A percentile compares a stretch with the other conserved stretches of the same genome.
Conservation (phyloP, 1,140 invertebrate genomes). For the Homalodisca vitripennis region DNA sequence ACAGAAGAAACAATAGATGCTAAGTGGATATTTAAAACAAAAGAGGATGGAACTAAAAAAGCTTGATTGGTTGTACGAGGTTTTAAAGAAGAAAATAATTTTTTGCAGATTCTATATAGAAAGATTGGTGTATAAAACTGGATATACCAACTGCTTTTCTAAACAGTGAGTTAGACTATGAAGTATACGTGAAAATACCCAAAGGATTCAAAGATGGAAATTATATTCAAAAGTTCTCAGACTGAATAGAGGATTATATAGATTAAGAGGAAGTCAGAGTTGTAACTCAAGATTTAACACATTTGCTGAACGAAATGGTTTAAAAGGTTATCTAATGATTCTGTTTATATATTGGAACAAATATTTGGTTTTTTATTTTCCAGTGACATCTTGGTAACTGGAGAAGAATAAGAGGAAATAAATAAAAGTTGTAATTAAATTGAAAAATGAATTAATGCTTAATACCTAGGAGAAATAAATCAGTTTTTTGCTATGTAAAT, state of each 20-base stretch:
- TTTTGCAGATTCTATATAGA: slow-evolving; percentile 1
- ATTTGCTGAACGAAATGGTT: too few relatives aligned
- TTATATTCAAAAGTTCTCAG: slow-evolving; percentile 36
- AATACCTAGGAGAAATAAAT: slow-evolving; percentile 30
- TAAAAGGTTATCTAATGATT: too few relatives aligned
- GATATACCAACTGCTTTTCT: too few relatives aligned
- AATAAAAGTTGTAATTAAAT: slow-evolving; percentile 27
- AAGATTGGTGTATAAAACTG: too few relatives aligned
- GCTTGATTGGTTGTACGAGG: slow-evolving; percentile 38
- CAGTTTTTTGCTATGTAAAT: slow-evolving; percentile 35
- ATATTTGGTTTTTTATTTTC: slow-evolving; percentile 37
- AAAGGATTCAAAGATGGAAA: slow-evolving; percentile 35
- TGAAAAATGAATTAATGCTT: slow-evolving; percentile 38
- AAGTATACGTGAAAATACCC: slow-evolving; percentile 25
- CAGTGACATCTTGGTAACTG: slow-evolving; percentile 36
- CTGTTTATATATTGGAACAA: slow-evolving; percentile 27
- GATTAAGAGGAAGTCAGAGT: too few relatives aligned
- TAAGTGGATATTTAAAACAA: slow-evolving; percentile 47
- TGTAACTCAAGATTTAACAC: too few relatives aligned
- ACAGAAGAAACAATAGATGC: slow-evolving; percentile 41
- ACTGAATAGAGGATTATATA: too few relatives aligned
- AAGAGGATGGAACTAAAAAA: slow-evolving; percentile 39
- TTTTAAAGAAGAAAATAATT: slow-evolving; percentile 33
- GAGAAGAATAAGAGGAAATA: slow-evolving; percentile 34
- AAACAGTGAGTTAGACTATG: too few relatives aligned